Conservation (phyloP, 2,797 vertebrate species). For the Poeciliopsis turneri region DNA sequence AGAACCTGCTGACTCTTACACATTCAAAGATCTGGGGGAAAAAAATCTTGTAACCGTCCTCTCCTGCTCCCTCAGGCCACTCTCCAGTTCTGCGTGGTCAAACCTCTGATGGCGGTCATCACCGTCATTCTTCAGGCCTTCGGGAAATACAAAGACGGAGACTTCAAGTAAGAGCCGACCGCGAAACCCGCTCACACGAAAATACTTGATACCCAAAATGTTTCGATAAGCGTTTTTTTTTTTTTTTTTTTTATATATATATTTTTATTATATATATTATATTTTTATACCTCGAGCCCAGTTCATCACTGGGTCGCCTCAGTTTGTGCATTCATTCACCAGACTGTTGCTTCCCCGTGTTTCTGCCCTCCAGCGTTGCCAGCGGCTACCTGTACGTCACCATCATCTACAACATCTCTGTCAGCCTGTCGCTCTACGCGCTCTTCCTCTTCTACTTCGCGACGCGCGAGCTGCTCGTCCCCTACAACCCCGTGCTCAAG, state of each 20-base stretch:
- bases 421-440: constrained; percentile 96
- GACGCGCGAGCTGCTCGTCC: constrained; percentile 92
- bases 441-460: constrained; percentile 99
- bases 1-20: not conserved
- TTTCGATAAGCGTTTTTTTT: not conserved
- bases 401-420: constrained; percentile 98
- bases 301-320: not conserved
- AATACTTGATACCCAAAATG: not conserved
- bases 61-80: constrained; percentile 82
- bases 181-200: not conserved
- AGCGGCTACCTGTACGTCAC: constrained; percentile 96
- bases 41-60: not conserved
- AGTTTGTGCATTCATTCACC: not conserved
- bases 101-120: constrained; percentile 95
- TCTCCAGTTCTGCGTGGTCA: constrained; percentile 98
- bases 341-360: not conserved
- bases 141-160: constrained; percentile 95
- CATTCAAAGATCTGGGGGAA: not conserved
- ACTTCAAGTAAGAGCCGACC: constrained; percentile 90
- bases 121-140: constrained; percentile 97
- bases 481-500: constrained; percentile 97
- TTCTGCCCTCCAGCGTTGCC: constrained; percentile 83
- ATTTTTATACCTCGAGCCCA: not conserved
- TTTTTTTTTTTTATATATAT: no score
- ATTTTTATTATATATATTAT: not conserved